Conservation (phyloP, 2,797 vertebrate genomes). For the Anomalospiza imberbis region DNA sequence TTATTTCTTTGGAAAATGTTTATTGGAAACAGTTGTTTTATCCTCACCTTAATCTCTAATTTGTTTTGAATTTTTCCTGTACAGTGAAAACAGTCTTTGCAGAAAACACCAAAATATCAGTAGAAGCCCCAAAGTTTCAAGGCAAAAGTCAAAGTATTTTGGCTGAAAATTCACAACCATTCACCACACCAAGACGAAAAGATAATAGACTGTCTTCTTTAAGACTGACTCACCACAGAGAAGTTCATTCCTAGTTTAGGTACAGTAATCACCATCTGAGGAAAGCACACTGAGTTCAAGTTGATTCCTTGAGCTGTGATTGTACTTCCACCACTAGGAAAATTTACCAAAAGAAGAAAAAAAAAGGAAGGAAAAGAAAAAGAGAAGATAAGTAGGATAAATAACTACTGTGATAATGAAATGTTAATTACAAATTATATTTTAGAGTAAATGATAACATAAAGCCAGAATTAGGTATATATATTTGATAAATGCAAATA, state of each 20-base stretch:
- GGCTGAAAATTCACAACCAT: neutral
- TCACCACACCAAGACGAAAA: neutral
- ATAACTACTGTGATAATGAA: neutral
- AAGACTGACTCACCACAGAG: constrained; percentile 87
- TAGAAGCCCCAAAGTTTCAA: neutral
- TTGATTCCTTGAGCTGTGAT: constrained; percentile 89
- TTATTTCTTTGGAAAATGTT: neutral
- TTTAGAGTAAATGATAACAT: constrained; percentile 16
- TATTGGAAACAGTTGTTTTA: neutral
- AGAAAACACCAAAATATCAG: neutral
- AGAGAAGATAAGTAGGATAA: constrained; percentile 21
- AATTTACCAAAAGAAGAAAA: constrained; percentile 9
- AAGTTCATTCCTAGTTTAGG: constrained; percentile 83
- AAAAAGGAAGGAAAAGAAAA: neutral
- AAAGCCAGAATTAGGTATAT: neutral
- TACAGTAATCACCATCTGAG: constrained; percentile 90
- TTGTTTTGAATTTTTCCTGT: neutral
- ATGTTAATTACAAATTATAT: constrained; percentile 12
- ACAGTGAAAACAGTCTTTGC: neutral
- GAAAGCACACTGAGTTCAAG: constrained; percentile 88
- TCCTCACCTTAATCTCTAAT: neutral
- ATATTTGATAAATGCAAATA: neutral
- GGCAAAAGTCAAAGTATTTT: constrained; percentile 22
- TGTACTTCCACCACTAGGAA: constrained; percentile 92
- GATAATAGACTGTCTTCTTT: neutral